phyloP scores from a whole-genome alignment of 2,113 vertebrate species.

The Chelonoidis abingdonii region DNA sequence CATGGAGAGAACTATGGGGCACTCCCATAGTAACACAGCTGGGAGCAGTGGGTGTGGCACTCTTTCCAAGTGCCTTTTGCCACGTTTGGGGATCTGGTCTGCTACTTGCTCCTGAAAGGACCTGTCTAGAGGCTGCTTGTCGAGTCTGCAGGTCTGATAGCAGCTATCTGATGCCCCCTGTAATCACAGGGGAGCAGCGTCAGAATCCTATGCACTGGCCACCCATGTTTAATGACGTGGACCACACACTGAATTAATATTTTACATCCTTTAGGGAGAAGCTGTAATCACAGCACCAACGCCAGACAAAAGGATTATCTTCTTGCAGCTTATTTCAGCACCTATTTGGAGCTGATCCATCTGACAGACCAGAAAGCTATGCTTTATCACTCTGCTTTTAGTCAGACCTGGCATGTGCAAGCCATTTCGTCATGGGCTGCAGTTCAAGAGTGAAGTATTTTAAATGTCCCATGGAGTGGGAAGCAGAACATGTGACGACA shows the following conservation, averaged over 20 bases:
- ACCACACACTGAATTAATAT: background rate
- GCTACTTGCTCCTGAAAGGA: fast-evolving
- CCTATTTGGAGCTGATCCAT: background rate
- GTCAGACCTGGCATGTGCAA: too few species aligned
- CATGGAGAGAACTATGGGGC: background rate
- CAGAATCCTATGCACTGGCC: background rate
- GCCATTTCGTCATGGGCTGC: background rate
- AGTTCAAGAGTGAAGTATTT: background rate
- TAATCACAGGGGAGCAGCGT: background rate
- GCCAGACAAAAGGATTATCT: background rate
- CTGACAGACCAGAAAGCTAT: background rate
- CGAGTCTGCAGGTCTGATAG: background rate
- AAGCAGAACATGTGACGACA: background rate
- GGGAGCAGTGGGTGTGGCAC: background rate
- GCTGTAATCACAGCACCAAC: fast-evolving
- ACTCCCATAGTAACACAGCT: background rate
- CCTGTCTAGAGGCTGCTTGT: background rate
- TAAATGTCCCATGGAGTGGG: background rate
- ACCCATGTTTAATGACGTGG: fast-evolving
- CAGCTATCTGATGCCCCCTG: fast-evolving
- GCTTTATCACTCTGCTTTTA: too few species aligned
- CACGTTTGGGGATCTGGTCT: background rate
- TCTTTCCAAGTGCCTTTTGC: background rate
- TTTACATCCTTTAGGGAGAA: background rate
- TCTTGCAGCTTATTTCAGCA: background rate